phyloP scores from a whole-genome alignment of 2,797 vertebrate species.

The Emydoidea blandingii region DNA sequence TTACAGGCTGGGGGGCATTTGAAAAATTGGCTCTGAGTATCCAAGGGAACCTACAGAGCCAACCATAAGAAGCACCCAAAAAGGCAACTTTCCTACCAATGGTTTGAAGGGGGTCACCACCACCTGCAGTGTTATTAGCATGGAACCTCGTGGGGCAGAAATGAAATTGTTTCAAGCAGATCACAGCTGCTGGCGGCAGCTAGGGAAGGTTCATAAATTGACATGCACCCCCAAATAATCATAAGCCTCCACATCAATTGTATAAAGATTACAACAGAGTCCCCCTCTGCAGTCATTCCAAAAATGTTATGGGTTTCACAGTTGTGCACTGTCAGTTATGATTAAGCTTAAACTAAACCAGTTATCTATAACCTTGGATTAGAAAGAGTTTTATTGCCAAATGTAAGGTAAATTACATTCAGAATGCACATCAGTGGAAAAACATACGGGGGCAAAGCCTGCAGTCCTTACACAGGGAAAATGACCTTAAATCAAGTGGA shows the following conservation, averaged over 20 bases:
- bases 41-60: background rate
- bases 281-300: slow-evolving; percentile 35
- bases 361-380: slow-evolving; percentile 60
- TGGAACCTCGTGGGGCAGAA: background rate
- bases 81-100: background rate
- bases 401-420: slow-evolving; percentile 55
- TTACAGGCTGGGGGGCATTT: background rate
- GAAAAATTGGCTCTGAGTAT: background rate
- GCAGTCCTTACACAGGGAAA: background rate
- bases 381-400: slow-evolving; percentile 63
- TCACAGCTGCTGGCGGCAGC: background rate
- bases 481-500: slow-evolving; percentile 18
- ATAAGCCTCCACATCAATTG: slow-evolving; percentile 53
- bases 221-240: slow-evolving; percentile 62
- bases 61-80: background rate
- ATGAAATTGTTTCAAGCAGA: slow-evolving; percentile 30
- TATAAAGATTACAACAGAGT: slow-evolving; percentile 59
- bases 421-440: slow-evolving; percentile 54
- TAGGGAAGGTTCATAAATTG: slow-evolving; percentile 69
- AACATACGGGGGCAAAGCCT: slow-evolving; percentile 55
- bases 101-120: background rate
- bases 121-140: background rate
- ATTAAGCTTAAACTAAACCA: slow-evolving; percentile 64
- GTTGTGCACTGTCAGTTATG: slow-evolving; percentile 56
- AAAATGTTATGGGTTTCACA: slow-evolving; percentile 59